Base-by-base conservation (phyloP, 2,797 vertebrate species). In the Muscicapa striata region DNA sequence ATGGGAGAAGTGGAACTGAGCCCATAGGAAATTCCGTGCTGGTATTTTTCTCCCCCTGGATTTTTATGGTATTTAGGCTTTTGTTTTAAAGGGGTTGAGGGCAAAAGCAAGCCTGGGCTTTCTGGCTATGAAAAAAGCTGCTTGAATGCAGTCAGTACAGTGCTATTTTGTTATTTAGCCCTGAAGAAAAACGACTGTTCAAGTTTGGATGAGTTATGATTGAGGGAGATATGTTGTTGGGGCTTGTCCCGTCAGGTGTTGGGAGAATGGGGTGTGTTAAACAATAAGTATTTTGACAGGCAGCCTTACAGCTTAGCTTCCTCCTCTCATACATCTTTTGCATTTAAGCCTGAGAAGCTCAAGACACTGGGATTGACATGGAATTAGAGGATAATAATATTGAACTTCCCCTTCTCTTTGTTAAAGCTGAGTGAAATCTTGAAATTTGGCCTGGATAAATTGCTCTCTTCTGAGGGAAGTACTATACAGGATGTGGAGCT, bases 361-460 rank as follows among this genome's bases (percentile, higher is more conserved):
- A 0, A 88, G 57, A 54, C 7, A 36, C 32, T 54, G 40, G 36
- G 48, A 54, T 79, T 57, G 20, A 13, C 14, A 30, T 30, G 41
- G 63, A 77, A 72, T 63, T 73, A 69, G 49, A 67, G 40, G 19
- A 43, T 68, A 49, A 5, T 90, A 76, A 72, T 45, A 63, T 15
- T 59, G 34, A 79, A 64, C 26, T 72, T 90, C 36, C 77, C 41
- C 15, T 88, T 93, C 75, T 84, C 32, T 90, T 74, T 86, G 8
- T 91, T 89, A 70, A 96, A 99, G 99, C 97, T 99, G 46, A 98
- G 98, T 63, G 98, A 99, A 96, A 99, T 99, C 95, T 97, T 99
- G 93, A 99, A 99, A 97, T 99, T 99, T 38, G 99, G 99, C 48
- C 97, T 99, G 84, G 98, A 99, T 97, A 99, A 99, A 86, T 97